These are phyloP conservation scores for Nannospalax galili DNA, from an alignment of 2,113 vertebrate genomes.

Conservation along the genomic window DNA sequence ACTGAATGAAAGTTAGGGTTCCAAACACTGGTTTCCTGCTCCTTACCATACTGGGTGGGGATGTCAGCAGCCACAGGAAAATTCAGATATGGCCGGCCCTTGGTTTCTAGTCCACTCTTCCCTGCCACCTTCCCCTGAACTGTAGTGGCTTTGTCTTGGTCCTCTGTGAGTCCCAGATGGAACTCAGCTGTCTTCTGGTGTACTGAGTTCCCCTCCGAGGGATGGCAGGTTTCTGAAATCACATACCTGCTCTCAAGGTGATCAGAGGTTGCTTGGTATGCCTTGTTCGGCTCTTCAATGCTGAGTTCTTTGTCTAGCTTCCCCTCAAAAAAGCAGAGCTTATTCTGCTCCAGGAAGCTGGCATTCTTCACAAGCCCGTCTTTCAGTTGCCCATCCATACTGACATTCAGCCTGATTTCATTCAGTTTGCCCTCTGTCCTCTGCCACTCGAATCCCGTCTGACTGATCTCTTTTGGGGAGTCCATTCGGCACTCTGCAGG, in stretches of 20 bases:
- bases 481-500: conserved; percentile 84
- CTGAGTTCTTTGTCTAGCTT: conserved; percentile 89
- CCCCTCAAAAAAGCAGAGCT: conserved; percentile 93
- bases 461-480: conserved; percentile 83
- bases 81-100: conserved; percentile 63
- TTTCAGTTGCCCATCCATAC: conserved; percentile 84
- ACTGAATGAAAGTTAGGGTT: conserved; percentile 84
- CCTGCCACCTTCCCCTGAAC: conserved; percentile 82
- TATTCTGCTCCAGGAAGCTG: conserved; percentile 94
- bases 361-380: conserved; percentile 84
- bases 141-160: conserved; percentile 77
- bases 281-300: conserved; percentile 81
- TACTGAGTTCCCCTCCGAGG: conserved; percentile 60
- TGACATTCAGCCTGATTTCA: conserved; percentile 87
- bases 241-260: conserved; percentile 86
- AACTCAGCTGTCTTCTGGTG: conserved; percentile 77
- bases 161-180: conserved; percentile 65
- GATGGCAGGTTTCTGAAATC: conserved; percentile 76
- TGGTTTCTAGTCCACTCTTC: conserved; percentile 74
- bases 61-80: conserved; percentile 56
- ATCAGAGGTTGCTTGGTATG: conserved; percentile 81
- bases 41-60: conserved; percentile 49
- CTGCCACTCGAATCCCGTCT: conserved; percentile 93
- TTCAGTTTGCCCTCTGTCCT: conserved; percentile 88
- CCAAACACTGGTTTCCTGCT: conserved; percentile 85